Base-by-base conservation (phyloP, 2,113 vertebrate species). In the Centropus unirufus region DNA sequence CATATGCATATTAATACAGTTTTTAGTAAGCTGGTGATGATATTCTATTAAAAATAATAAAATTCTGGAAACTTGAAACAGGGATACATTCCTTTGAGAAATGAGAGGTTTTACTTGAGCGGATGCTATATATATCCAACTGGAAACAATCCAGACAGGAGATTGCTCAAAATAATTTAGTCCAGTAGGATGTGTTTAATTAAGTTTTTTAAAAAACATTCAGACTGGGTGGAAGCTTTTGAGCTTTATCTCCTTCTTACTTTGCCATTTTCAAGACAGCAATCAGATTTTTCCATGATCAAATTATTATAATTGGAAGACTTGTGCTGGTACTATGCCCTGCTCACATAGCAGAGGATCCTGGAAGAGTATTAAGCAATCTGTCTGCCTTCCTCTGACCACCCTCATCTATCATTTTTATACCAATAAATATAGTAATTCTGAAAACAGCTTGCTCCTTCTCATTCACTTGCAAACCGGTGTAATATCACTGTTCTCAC, bases 11-110 rank as follows among this genome's bases (percentile, higher is more conserved):
- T 72, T 63, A 87, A 67, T 70, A 19, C 3, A 29, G 17, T 32
- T 39, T 16, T 87, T 1, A 7, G 39, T 67, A 75, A 27, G 10
- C 12, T 69, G 21, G 11, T 1, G 0, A 77, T 78, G 7, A 30
- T 72, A 66, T 42, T 82, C 39, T 75, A 78, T 59, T 89, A 72
- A 74, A 92, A 94, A 93, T n/a, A 93, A 83, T 68, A 79, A 32
- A 80, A 54, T 2, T 39, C 36, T 72, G 69, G 8, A 49, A 66
- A 74, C 18, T 49, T 89, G 23, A 74, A 91, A 39, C 19, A 76
- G 20, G 23, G 82, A 68, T 64, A 22, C 3, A 64, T 80, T 64
- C 39, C 27, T 72, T 58, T 68, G 42, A 88, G 36, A 82, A 88
- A 92, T 63, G 9, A 84, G 39, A 66, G 40, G 9, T 32, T 95